Base-by-base conservation (phyloP, 2,113 vertebrate species). In the Canis aureus region DNA sequence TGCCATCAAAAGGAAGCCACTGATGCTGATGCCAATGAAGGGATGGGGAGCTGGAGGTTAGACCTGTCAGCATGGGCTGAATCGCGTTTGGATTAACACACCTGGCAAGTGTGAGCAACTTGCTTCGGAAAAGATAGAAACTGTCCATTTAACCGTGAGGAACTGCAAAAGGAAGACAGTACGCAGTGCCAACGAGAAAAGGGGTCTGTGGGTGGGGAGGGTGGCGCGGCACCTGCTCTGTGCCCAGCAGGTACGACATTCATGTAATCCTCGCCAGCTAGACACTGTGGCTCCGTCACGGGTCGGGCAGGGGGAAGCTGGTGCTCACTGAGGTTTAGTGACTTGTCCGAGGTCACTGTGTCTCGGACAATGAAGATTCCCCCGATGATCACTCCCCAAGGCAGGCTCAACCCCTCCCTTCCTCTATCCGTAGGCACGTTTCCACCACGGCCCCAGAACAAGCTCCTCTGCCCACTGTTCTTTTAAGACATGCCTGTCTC, bases 271-370 rank as follows among this genome's bases (percentile, higher is more conserved):
- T 86, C 29, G 73, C 19, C 22, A 55, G 53, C 55, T 0, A 29
- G 43, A n/a, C 11, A 16, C 38, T 4, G 4, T 25, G 66, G 38
- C 43, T 86, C 62, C 8, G 66, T 80, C 57, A 15, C 73, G 93
- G 51, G 49, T 49, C 25, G 67, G 55, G 55, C 3, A 57, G 59
- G 60, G 23, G 23, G 83, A 97, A 95, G 93, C 23, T 20, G 84
- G 80, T 23, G 53, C 73, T 57, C 17, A 23, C 51, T n/a, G 23
- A 66, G 67, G 74, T 20, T 60, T 9, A 88, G 57, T 15, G n/a
- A 59, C 76, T 82, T 53, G 5, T 83, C 53, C 57, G 38, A 64
- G 53, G 49, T 53, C 0, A 3, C n/a, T 13, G 53, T 1, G 27
- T 35, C 16, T 9, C 2, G 2, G 60, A 35, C 71, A 73, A 0